phyloP scores from a whole-genome alignment of 2,797 vertebrate species.

The Leuciscus waleckii region DNA sequence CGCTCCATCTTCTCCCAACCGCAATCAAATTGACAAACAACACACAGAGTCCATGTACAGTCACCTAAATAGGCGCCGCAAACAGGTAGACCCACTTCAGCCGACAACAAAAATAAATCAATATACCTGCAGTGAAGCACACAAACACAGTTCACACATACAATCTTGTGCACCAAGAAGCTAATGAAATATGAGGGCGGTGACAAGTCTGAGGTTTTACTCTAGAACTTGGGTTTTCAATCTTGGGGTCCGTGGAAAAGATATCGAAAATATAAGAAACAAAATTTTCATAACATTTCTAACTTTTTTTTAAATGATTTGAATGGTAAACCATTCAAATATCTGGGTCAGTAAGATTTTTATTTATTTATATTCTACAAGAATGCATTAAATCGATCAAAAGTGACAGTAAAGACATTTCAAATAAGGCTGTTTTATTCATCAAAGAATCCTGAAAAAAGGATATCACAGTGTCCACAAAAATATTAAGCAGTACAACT shows the following conservation, averaged over 20 bases:
- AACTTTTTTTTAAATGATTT: too few relatives aligned
- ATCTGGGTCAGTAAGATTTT: neutral
- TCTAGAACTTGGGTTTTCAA: neutral
- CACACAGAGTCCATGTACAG: conserved; percentile 25
- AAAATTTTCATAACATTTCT: neutral
- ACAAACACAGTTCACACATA: conserved; percentile 22
- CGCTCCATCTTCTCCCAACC: conserved; percentile 21
- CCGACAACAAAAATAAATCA: conserved; percentile 34
- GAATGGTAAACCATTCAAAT: neutral
- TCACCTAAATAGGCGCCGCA: conserved; percentile 18
- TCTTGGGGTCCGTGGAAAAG: neutral
- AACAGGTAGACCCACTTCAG: conserved; percentile 44
- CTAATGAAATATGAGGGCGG: neutral
- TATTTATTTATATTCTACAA: neutral
- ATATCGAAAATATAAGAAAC: neutral
- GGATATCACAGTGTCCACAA: neutral
- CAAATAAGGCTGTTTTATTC: neutral
- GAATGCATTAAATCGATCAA: neutral
- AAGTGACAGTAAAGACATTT: neutral
- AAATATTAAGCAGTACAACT: neutral
- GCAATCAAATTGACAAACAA: conserved; percentile 40
- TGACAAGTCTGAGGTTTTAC: neutral
- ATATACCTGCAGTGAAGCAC: conserved; percentile 25
- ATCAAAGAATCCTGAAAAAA: neutral
- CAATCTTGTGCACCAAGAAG: neutral